Percentiles rank a stretch among this genome's conserved stretches.
These are phyloP conservation scores for Allobates femoralis DNA, from an alignment of 2,797 vertebrate genomes.

Conservation along the genomic window DNA sequence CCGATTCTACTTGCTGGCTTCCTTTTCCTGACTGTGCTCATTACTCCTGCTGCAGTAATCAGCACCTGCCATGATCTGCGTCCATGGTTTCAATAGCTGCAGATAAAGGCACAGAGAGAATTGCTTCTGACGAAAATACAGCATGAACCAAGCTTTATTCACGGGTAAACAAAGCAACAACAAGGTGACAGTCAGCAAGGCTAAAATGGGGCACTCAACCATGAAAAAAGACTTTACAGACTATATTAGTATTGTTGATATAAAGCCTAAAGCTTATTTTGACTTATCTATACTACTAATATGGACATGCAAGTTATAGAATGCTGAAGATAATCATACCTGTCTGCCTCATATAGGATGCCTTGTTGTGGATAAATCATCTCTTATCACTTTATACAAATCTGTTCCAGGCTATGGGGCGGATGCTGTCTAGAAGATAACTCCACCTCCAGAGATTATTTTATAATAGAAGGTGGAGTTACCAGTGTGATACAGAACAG, in stretches of 20 bases:
- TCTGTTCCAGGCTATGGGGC: too few relatives aligned
- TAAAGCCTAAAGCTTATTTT: not conserved
- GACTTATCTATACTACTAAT: too few relatives aligned
- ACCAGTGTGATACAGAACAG: too few relatives aligned
- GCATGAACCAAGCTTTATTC: not conserved
- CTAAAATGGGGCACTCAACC: not conserved
- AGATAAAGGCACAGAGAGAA: not conserved
- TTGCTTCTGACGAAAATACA: not conserved
- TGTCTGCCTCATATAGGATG: too few relatives aligned
- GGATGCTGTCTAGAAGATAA: too few relatives aligned
- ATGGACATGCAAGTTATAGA: too few relatives aligned
- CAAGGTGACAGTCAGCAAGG: not conserved
- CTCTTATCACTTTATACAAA: too few relatives aligned
- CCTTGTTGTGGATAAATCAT: too few relatives aligned
- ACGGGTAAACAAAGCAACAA: not conserved
- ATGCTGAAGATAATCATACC: too few relatives aligned
- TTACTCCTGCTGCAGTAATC: not conserved
- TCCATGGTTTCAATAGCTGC: conserved; percentile 2
- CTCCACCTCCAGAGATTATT: too few relatives aligned
- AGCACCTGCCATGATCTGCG: conserved; percentile 15
- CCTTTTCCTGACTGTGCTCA: conserved; percentile 22
- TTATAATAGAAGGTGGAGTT: too few relatives aligned
- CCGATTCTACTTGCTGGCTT: conserved; percentile 23
- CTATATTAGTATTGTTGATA: not conserved
- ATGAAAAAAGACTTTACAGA: not conserved